Percentiles rank a stretch among this genome's conserved stretches.
Conservation (phyloP, 1,140 invertebrate species). For the Rhyzopertha dominica region DNA sequence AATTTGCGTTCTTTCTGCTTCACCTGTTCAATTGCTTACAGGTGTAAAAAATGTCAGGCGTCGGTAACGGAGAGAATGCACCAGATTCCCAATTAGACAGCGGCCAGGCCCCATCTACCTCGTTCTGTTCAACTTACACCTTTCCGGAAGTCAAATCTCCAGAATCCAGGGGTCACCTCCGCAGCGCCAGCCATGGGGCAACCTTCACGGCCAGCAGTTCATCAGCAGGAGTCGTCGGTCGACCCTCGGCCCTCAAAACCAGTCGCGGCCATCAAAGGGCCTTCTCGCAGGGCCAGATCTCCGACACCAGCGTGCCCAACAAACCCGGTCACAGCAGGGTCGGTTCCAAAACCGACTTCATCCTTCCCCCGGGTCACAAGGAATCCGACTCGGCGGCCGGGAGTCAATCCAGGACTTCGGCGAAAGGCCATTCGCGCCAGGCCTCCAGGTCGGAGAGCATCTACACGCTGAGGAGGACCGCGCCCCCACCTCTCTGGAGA, state of each 20-base stretch:
- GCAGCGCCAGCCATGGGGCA: slow-evolving; percentile 77
- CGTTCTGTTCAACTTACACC: slow-evolving; percentile 40
- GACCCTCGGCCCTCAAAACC: slow-evolving; percentile 63
- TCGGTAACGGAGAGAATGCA: slow-evolving; percentile 19
- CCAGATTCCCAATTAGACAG: not conserved
- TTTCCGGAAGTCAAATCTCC: slow-evolving; percentile 35
- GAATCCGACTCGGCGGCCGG: slow-evolving; percentile 47
- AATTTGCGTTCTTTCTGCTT: too few species aligned
- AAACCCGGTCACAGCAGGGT: slow-evolving; percentile 66
- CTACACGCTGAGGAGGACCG: slow-evolving; percentile 74
- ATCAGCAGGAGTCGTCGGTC: slow-evolving; percentile 41
- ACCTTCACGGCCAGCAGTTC: slow-evolving; percentile 50
- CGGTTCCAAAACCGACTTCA: slow-evolving; percentile 83
- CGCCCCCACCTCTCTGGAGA: slow-evolving; percentile 63
- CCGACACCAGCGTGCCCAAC: slow-evolving; percentile 42
- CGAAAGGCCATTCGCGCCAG: slow-evolving; percentile 57
- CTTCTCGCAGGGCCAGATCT: slow-evolving; percentile 79
- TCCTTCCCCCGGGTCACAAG: slow-evolving; percentile 72
- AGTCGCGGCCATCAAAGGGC: slow-evolving; percentile 73
- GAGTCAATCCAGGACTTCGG: slow-evolving; percentile 48
- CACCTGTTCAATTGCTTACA: too few species aligned
- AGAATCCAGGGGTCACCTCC: slow-evolving; percentile 55
- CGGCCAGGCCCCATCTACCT: slow-evolving; percentile 1
- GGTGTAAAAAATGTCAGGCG: slow-evolving; percentile 39
- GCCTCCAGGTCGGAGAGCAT: slow-evolving; percentile 77